phyloP scores from a whole-genome alignment of 2,113 vertebrate genomes.

The Eptatretus burgeri region DNA sequence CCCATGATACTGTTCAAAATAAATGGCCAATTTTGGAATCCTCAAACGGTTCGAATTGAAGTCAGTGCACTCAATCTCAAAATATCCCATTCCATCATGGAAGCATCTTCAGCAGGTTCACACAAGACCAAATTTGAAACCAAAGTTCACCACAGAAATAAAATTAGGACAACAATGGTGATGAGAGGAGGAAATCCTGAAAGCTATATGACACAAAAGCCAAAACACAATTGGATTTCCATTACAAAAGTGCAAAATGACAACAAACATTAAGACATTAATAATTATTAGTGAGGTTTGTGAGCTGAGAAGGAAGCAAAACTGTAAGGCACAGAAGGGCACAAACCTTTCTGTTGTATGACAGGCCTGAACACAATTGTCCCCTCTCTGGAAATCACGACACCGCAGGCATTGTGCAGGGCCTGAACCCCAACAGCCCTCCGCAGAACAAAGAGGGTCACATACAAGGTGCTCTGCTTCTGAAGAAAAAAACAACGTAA shows the following conservation, averaged over 20 bases:
- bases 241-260: background rate
- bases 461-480: background rate
- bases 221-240: background rate
- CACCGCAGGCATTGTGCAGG: conserved; percentile 1
- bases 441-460: background rate
- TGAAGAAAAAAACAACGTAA: background rate
- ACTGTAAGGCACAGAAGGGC: background rate
- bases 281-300: background rate
- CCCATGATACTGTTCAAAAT: no score
- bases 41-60: no score
- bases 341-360: background rate
- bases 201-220: background rate
- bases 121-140: no score
- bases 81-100: no score
- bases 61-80: no score
- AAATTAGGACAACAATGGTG: background rate
- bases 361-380: background rate
- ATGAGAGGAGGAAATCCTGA: background rate
- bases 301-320: background rate
- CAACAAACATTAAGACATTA: background rate
- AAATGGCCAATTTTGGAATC: no score
- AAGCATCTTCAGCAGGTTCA: no score
- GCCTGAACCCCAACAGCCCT: conserved; percentile 1
- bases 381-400: background rate
- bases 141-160: no score